Percentiles rank a stretch among this genome's conserved stretches.
These are phyloP conservation scores for Caloenas nicobarica DNA, from an alignment of 2,113 vertebrate species.

Conservation along the genomic window DNA sequence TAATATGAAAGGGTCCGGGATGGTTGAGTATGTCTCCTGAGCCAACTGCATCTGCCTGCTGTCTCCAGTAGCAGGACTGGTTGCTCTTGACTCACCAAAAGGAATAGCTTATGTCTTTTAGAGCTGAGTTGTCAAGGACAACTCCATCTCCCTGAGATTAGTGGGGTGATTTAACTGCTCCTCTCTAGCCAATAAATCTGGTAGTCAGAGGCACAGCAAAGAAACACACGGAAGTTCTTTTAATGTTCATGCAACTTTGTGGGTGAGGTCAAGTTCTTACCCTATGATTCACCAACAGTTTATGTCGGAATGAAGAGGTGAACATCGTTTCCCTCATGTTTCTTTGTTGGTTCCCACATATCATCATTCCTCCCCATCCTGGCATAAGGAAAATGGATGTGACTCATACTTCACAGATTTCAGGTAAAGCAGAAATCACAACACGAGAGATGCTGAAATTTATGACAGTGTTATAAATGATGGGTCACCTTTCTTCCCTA, in stretches of 20 bases:
- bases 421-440: slow-evolving; percentile 13
- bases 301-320: slow-evolving; percentile 27
- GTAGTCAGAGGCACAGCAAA: neutral
- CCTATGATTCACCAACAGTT: slow-evolving; percentile 49
- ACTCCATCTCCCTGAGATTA: slow-evolving; percentile 8
- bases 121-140: neutral
- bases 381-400: slow-evolving; percentile 35
- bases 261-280: slow-evolving; percentile 66
- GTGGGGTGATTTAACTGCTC: neutral
- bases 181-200: neutral
- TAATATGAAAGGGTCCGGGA: neutral
- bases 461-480: neutral
- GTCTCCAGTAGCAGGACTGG: neutral
- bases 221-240: slow-evolving; percentile 37
- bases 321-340: neutral
- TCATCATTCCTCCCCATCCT: slow-evolving; percentile 24
- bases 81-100: neutral
- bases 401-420: slow-evolving; percentile 21
- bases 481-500: neutral
- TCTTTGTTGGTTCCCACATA: slow-evolving; percentile 52
- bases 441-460: neutral
- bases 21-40: neutral
- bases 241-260: neutral
- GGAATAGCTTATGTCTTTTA: neutral
- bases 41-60: neutral